These are phyloP conservation scores for Agrilus mali DNA, from an alignment of 2,888 invertebrate species.

Conservation along the genomic window DNA sequence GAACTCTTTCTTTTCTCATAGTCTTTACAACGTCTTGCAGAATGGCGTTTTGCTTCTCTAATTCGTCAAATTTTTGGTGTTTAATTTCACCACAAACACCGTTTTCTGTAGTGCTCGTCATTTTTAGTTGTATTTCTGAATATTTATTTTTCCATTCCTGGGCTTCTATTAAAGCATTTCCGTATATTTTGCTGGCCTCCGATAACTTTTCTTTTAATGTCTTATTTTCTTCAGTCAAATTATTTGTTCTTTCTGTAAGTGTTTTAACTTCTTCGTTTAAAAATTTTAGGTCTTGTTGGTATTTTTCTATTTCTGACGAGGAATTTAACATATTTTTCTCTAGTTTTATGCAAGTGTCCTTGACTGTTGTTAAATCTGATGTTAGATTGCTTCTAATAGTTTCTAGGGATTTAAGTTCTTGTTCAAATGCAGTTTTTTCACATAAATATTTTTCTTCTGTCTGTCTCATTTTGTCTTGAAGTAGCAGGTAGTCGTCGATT, in stretches of 20 bases:
- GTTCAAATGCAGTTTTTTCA: slow-evolving; percentile 11
- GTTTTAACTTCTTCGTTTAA: no score
- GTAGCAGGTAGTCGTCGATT: slow-evolving; percentile 11
- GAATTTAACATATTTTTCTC: no score
- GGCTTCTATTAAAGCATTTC: no score
- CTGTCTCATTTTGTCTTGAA: slow-evolving; percentile 10
- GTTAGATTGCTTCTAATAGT: slow-evolving; percentile 6
- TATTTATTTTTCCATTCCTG: no score
- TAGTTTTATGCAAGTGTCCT: no score
- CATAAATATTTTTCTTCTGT: slow-evolving; percentile 10
- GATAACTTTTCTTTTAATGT: slow-evolving; percentile 2
- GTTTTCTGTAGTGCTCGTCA: no score
- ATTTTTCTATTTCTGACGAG: no score
- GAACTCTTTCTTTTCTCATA: slow-evolving; percentile 13
- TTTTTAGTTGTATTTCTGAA: no score
- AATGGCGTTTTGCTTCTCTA: slow-evolving; percentile 13
- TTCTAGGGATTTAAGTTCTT: slow-evolving; percentile 9
- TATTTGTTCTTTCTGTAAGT: no score
- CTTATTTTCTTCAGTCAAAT: slow-evolving; percentile 5
- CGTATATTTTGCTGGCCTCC: not conserved
- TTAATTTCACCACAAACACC: slow-evolving; percentile 5
- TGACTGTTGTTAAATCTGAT: slow-evolving; percentile 1
- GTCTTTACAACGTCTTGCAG: slow-evolving; percentile 16
- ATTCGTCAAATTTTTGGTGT: slow-evolving; percentile 10
- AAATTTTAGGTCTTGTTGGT: no score